Percentiles rank a stretch among this genome's conserved stretches.
Conservation (phyloP, 1,140 invertebrate genomes). For the Gyrodactylus salaris region DNA sequence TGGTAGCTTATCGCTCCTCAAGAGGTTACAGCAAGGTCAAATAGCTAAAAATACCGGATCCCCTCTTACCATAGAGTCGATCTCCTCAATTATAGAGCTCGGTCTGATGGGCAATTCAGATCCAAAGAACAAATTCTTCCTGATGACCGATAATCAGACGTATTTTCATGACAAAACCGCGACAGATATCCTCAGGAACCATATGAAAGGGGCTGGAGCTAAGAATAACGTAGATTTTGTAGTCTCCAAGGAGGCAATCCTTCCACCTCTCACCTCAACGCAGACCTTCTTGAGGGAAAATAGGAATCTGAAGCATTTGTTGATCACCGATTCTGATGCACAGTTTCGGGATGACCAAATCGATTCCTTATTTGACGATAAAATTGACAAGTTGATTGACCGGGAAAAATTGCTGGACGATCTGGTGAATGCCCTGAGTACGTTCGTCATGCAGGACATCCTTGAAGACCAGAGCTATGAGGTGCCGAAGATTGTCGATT, state of each 20-base stretch:
- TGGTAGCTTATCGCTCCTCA: background rate
- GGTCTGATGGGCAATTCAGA: background rate
- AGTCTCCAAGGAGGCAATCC: background rate
- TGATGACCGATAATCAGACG: background rate
- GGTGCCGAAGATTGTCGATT: background rate
- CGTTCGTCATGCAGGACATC: background rate
- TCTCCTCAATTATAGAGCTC: background rate
- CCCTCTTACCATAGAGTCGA: background rate
- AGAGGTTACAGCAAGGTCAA: background rate
- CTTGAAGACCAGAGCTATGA: background rate
- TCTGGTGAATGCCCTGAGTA: background rate
- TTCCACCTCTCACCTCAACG: background rate
- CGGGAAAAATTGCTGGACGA: background rate
- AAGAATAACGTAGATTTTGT: background rate
- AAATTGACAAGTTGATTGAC: background rate
- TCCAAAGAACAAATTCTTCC: background rate
- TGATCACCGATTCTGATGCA: background rate
- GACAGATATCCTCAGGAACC: background rate
- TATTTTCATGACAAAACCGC: background rate
- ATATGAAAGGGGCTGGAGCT: background rate
- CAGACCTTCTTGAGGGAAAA: background rate
- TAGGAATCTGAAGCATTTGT: background rate
- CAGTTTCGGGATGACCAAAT: background rate
- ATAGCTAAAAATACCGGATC: background rate
- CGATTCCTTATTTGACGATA: background rate